These are phyloP conservation scores for Typhlichthys subterraneus DNA, from an alignment of 2,797 vertebrate genomes.

Conservation along the genomic window DNA sequence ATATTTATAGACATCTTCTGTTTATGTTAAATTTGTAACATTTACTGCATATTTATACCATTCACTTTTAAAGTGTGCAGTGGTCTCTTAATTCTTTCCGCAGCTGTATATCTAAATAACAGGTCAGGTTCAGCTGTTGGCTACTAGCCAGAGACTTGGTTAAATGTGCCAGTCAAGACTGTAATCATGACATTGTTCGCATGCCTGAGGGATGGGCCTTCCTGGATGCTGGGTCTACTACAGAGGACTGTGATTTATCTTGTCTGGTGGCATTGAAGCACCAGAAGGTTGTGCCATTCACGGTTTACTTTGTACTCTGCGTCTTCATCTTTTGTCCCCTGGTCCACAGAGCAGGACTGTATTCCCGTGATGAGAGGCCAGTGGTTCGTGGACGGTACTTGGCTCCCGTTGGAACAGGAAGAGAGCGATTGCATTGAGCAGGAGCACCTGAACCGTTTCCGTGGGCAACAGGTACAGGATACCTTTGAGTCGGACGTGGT, in stretches of 20 bases:
- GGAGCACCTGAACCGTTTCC: slow-evolving; percentile 90
- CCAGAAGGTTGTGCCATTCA: too few species aligned
- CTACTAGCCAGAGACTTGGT: slow-evolving; percentile 38
- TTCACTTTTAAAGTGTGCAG: too few species aligned
- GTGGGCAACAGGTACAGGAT: slow-evolving; percentile 90
- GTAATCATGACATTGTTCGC: slow-evolving; percentile 54
- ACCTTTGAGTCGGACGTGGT: slow-evolving; percentile 89
- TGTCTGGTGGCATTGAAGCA: neutral
- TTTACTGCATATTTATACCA: too few species aligned
- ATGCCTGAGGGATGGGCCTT: slow-evolving; percentile 49
- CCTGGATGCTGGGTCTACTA: slow-evolving; percentile 37
- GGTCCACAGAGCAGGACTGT: slow-evolving; percentile 86
- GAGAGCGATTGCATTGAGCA: slow-evolving; percentile 94
- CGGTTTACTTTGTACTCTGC: neutral
- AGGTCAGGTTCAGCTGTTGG: slow-evolving; percentile 14
- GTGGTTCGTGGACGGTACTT: slow-evolving; percentile 96
- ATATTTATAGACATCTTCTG: too few species aligned
- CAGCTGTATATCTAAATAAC: neutral
- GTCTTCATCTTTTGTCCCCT: neutral
- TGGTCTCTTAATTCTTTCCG: too few species aligned
- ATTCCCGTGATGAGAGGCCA: slow-evolving; percentile 97
- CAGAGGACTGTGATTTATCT: slow-evolving; percentile 11
- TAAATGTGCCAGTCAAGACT: slow-evolving; percentile 43
- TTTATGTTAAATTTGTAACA: too few species aligned
- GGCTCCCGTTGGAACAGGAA: slow-evolving; percentile 95